Evolutionary conservation across 2,888 invertebrate genomes (phyloP).

Genomic region (Emesis furor): DNA sequence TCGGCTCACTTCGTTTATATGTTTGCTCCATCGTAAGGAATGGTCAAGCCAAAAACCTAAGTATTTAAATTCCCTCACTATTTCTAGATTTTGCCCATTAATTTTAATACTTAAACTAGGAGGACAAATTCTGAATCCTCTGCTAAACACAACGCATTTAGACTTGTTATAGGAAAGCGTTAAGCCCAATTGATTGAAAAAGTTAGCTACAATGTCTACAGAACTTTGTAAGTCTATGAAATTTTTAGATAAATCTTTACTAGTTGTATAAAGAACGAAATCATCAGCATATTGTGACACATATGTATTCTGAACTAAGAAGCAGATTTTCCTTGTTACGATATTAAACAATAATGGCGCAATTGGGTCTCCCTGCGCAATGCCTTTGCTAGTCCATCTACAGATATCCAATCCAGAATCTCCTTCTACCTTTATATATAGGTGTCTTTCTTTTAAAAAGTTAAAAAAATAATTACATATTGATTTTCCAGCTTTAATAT

Average conservation of each 20-base stretch:
- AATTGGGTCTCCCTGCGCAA: constrained; percentile 56
- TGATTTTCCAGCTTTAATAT: constrained; percentile 6
- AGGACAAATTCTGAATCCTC: background rate
- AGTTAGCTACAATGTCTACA: constrained; percentile 5
- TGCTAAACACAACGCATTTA: constrained; percentile 28
- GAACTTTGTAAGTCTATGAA: constrained; percentile 20
- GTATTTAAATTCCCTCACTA: background rate
- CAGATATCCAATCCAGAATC: background rate
- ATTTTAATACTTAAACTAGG: background rate
- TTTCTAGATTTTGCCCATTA: background rate
- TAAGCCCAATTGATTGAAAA: constrained; percentile 20
- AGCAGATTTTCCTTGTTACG: constrained; percentile 28
- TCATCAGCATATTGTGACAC: constrained; percentile 31
- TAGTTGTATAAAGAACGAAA: background rate
- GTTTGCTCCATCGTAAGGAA: background rate
- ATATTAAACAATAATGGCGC: constrained; percentile 56
- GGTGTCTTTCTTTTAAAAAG: constrained; percentile 33
- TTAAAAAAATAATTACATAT: constrained; percentile 33
- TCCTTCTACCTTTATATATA: background rate
- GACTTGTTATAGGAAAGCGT: constrained; percentile 15
- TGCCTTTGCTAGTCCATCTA: constrained; percentile 33
- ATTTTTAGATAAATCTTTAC: constrained; percentile 21
- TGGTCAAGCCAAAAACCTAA: background rate
- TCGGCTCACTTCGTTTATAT: background rate
- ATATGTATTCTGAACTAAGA: constrained; percentile 22